Evolutionary conservation across 2,888 invertebrate genomes (phyloP).

Genomic region (Toxonevra muliebris): DNA sequence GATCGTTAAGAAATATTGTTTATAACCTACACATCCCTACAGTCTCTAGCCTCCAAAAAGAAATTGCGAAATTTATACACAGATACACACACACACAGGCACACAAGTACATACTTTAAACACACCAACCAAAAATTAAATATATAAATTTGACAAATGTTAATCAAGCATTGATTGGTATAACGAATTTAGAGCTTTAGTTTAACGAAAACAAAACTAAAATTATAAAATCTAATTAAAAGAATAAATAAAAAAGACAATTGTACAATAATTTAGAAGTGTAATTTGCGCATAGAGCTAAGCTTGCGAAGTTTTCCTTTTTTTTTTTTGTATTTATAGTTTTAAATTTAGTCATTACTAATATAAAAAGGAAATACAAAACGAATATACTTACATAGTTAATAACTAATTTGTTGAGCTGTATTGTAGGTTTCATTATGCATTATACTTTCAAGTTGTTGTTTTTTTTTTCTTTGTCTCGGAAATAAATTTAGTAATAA

Average conservation of each 20-base stretch:
- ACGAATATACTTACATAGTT: no score
- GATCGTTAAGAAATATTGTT: slow-evolving; percentile 25
- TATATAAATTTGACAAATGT: neutral
- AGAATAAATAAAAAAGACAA: slow-evolving; percentile 31
- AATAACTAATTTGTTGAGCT: no score
- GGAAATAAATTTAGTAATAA: no score
- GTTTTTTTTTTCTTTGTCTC: no score
- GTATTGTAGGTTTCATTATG: no score
- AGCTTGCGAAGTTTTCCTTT: no score
- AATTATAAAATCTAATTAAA: slow-evolving; percentile 1
- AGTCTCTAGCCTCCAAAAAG: neutral
- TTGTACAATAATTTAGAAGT: slow-evolving; percentile 39
- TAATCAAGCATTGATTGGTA: neutral
- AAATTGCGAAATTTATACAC: slow-evolving; percentile 23
- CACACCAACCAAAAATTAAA: slow-evolving; percentile 8
- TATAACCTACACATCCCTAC: slow-evolving; percentile 8
- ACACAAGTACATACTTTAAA: slow-evolving; percentile 12
- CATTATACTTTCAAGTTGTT: no score
- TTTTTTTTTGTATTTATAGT: no score
- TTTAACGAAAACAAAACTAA: slow-evolving; percentile 1
- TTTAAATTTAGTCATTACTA: no score
- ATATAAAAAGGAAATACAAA: no score
- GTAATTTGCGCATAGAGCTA: slow-evolving; percentile 1
- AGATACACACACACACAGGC: slow-evolving; percentile 21
- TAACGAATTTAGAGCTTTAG: slow-evolving; percentile 21